Conservation (phyloP, 2,888 invertebrate species). For the Pollenia amentaria region DNA sequence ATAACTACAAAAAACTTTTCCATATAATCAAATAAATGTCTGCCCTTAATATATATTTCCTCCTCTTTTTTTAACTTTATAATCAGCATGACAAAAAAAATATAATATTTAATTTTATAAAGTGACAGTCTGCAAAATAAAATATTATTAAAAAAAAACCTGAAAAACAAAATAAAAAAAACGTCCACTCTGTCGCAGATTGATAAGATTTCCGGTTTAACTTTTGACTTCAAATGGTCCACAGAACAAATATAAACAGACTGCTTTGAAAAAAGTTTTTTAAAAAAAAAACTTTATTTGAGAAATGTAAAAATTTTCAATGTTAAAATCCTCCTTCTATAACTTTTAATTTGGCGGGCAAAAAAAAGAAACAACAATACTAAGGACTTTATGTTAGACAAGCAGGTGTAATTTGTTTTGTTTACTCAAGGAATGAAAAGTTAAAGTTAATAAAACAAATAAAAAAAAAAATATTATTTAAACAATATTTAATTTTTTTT, state of each 20-base stretch:
- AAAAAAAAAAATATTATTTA: slow-evolving; percentile 34
- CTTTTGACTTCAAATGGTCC: slow-evolving; percentile 55
- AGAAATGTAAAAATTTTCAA: slow-evolving; percentile 32
- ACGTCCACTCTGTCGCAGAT: slow-evolving; percentile 55
- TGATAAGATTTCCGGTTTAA: slow-evolving; percentile 71
- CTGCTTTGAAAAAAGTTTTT: slow-evolving; percentile 47
- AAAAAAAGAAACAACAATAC: slow-evolving; percentile 28
- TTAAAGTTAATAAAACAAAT: slow-evolving; percentile 54
- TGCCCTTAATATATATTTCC: background rate
- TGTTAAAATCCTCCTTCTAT: slow-evolving; percentile 18
- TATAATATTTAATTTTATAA: slow-evolving; percentile 55
- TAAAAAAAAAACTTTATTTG: slow-evolving; percentile 29
- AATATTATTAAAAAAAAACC: slow-evolving; percentile 28
- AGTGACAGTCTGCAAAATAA: slow-evolving; percentile 61
- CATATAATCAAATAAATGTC: background rate
- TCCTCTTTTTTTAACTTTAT: background rate
- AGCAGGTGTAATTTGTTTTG: slow-evolving; percentile 72
- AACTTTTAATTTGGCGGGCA: slow-evolving; percentile 57
- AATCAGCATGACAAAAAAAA: background rate
- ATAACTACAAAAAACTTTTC: background rate
- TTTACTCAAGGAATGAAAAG: slow-evolving; percentile 61
- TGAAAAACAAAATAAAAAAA: slow-evolving; percentile 33
- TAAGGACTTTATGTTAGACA: slow-evolving; percentile 65
- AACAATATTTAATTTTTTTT: slow-evolving; percentile 1
- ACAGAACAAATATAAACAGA: slow-evolving; percentile 46